A percentile compares a stretch with the other conserved stretches of the same genome.
phyloP scores from a whole-genome alignment of 2,888 invertebrate species.

The Rotaria magnacalcarata region DNA sequence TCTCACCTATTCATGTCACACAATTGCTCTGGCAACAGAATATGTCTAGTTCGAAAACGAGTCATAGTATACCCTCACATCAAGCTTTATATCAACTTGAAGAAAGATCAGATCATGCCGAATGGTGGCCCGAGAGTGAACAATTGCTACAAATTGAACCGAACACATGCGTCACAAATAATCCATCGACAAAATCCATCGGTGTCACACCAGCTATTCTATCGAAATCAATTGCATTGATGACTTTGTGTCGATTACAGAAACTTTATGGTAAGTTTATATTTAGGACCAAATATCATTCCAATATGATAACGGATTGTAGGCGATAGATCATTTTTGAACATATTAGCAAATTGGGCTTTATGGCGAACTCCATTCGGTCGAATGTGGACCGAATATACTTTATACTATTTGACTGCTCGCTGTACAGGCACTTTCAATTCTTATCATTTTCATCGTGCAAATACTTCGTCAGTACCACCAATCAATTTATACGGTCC shows the following conservation, averaged over 20 bases:
- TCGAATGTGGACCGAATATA: not conserved
- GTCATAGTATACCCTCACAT: not conserved
- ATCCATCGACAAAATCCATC: not conserved
- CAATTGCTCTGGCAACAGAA: not conserved
- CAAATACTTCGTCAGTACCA: not conserved
- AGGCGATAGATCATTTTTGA: not conserved
- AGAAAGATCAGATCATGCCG: not conserved
- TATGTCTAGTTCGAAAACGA: not conserved
- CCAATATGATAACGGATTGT: too few species aligned
- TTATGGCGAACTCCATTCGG: not conserved
- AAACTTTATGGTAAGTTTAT: not conserved
- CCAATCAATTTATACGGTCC: not conserved
- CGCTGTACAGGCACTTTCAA: not conserved
- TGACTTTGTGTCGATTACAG: not conserved
- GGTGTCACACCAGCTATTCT: not conserved
- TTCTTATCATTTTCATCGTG: not conserved
- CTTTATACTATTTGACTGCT: not conserved
- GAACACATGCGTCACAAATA: not conserved
- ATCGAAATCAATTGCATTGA: not conserved
- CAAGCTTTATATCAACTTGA: not conserved
- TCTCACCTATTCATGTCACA: not conserved
- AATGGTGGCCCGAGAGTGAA: not conserved
- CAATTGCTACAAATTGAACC: not conserved
- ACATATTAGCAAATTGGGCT: not conserved
- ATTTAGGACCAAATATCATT: too few species aligned